Percentiles rank a stretch among this genome's conserved stretches.
Evolutionary conservation across 2,888 invertebrate species (phyloP).

Genomic region (Cistogaster globosa): DNA sequence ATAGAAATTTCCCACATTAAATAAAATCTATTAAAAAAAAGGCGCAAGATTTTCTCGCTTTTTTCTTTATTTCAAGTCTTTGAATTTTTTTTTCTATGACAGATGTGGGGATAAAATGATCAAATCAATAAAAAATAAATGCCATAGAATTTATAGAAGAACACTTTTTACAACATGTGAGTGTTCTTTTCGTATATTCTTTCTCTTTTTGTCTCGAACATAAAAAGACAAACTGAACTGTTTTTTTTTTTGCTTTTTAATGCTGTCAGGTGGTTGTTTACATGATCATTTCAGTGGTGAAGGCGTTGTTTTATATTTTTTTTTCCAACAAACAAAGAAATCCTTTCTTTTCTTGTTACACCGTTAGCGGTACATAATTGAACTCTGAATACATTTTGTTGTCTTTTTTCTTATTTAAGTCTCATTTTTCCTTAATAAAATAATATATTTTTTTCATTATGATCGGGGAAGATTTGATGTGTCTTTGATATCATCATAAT

Average conservation of each 20-base stretch:
- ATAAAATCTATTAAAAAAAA: constrained; percentile 40
- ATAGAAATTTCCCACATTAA: constrained; percentile 51
- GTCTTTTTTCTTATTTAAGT: not conserved
- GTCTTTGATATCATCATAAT: constrained; percentile 60
- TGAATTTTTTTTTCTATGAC: constrained; percentile 34
- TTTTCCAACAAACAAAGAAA: constrained; percentile 40
- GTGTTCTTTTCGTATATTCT: constrained; percentile 18
- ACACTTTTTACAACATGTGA: constrained; percentile 27
- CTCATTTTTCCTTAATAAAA: constrained; percentile 36
- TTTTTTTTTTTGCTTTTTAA: constrained; percentile 60
- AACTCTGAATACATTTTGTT: constrained; percentile 21
- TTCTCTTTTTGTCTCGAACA: constrained; percentile 51
- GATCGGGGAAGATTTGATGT: constrained; percentile 37
- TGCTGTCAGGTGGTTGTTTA: constrained; percentile 71
- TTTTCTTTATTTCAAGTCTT: constrained; percentile 30
- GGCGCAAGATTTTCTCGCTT: constrained; percentile 69
- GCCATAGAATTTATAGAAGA: constrained; percentile 23
- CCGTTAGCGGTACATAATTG: constrained; percentile 65
- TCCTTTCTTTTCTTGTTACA: constrained; percentile 61
- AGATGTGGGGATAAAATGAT: constrained; percentile 59
- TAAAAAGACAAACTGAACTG: constrained; percentile 63
- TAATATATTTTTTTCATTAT: not conserved
- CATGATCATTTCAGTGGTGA: constrained; percentile 57
- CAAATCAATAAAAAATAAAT: constrained; percentile 40
- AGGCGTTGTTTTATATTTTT: constrained; percentile 62